phyloP scores from a whole-genome alignment of 2,888 invertebrate genomes.

The Lamellibrachia satsuma region DNA sequence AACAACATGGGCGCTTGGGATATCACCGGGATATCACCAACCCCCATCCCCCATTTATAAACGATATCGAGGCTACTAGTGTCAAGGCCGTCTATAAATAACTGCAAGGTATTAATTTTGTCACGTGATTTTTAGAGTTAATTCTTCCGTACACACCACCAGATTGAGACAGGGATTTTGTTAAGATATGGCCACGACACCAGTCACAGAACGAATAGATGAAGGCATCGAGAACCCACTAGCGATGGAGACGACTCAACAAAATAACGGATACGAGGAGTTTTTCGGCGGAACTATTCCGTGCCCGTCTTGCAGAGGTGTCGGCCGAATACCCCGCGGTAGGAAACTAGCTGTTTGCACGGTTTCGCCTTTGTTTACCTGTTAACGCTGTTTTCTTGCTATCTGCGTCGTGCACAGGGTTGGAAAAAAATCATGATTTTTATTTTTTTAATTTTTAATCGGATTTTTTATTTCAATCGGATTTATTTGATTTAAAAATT shows the following conservation, averaged over 20 bases:
- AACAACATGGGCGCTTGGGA: slow-evolving; percentile 12
- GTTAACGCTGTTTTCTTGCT: too few relatives aligned
- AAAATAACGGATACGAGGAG: slow-evolving; percentile 57
- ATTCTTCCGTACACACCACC: background rate
- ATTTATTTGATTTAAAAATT: too few relatives aligned
- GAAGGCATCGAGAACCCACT: background rate
- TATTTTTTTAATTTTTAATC: too few relatives aligned
- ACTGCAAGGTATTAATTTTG: background rate
- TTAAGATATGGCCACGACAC: background rate
- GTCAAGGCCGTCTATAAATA: slow-evolving; percentile 11
- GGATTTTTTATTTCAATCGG: too few relatives aligned
- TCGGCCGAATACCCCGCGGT: slow-evolving; percentile 65
- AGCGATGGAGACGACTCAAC: background rate
- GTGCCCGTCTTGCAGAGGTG: slow-evolving; percentile 65
- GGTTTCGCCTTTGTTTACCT: background rate
- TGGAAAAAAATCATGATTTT: too few relatives aligned
- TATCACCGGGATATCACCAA: background rate
- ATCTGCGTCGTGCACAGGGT: too few relatives aligned
- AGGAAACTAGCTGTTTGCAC: background rate
- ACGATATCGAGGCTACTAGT: background rate
- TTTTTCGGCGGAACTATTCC: slow-evolving; percentile 64
- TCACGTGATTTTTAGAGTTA: background rate
- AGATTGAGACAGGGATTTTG: background rate
- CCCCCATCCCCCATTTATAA: background rate
- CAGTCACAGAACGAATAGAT: background rate